A percentile compares a stretch with the other conserved stretches of the same genome.
Evolutionary conservation across 2,888 invertebrate species (phyloP).

Genomic region (Drosophila austrosaltans): DNA sequence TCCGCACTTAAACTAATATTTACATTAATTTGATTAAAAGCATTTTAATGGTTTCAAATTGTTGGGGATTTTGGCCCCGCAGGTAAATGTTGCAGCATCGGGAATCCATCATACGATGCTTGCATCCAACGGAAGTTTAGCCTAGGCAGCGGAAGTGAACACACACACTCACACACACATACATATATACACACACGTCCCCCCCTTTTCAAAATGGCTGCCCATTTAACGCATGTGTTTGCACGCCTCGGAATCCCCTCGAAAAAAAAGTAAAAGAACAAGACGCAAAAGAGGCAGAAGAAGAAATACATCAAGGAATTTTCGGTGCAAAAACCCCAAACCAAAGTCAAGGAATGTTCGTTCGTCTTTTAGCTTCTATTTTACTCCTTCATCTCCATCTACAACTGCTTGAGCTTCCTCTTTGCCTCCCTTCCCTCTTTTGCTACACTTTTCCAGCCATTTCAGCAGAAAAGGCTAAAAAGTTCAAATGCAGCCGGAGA

Average conservation of each 20-base stretch:
- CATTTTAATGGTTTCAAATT: slow-evolving; percentile 73
- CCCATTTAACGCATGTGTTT: slow-evolving; percentile 75
- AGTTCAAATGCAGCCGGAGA: slow-evolving; percentile 71
- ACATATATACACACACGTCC: slow-evolving; percentile 1
- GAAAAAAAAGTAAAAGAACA: slow-evolving; percentile 4
- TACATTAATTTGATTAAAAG: slow-evolving; percentile 78
- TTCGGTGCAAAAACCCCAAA: slow-evolving; percentile 26
- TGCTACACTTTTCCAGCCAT: slow-evolving; percentile 57
- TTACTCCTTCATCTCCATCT: slow-evolving; percentile 36
- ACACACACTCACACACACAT: slow-evolving; percentile 25
- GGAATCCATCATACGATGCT: slow-evolving; percentile 27
- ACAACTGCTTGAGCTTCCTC: not conserved
- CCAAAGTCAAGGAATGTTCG: slow-evolving; percentile 45
- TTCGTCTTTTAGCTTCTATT: slow-evolving; percentile 38
- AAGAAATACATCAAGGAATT: slow-evolving; percentile 47
- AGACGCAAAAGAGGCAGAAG: slow-evolving; percentile 31
- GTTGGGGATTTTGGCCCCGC: slow-evolving; percentile 33
- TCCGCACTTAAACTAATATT: slow-evolving; percentile 53
- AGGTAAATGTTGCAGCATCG: slow-evolving; percentile 56
- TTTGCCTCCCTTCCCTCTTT: not conserved
- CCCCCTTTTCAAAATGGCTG: slow-evolving; percentile 49
- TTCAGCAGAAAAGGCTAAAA: slow-evolving; percentile 75
- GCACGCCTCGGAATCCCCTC: slow-evolving; percentile 48
- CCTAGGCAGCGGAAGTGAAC: slow-evolving; percentile 62
- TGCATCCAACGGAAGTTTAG: slow-evolving; percentile 56